Evolutionary conservation across 2,113 vertebrate species (phyloP), one percentile per base, ranked within the genome.

Genomic region (Ramphastos sulfuratus): DNA sequence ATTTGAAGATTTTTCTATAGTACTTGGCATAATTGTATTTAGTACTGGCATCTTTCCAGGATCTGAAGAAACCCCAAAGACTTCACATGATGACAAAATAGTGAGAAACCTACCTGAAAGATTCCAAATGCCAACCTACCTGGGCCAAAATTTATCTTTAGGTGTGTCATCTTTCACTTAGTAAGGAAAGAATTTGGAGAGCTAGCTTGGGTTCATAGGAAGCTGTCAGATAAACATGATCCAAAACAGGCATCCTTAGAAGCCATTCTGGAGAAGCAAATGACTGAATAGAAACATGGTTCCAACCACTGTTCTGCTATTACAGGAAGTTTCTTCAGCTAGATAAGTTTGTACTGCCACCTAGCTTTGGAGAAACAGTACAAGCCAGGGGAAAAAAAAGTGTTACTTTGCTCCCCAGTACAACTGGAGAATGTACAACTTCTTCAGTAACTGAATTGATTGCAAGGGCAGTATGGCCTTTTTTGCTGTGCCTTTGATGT

Each of bases 331-430:
- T 80, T 87, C 82, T 90, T 85, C 90, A 90, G 92, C 89, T 92
- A 48, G 85, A 7, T 82, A 83, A 87, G 94, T 95, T 91, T 82
- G 87, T 87, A 95, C 79, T 95, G 94, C 93, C 95, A 96, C 85
- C 93, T 94, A 96, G 89, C 90, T 95, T 96, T 93, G 80, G 91
- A 83, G 54, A 89, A 92, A 80, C n/a, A 81, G 88, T 69, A 87
- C 52, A 74, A 82, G 30, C 33, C 58, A 44, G 44, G 60, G 54
- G 0, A 24, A 21, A 15, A 35, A 46, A 27, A 60, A 4, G 1
- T 0, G 3, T 42, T 74, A 18, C 48, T 73, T 46, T 60, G 58
- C 76, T 93, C 16, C 52, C 85, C 48, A 20, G 42, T 70, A 35
- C 56, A 76, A 74, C 56, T 64, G 72, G 52, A 85, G 46, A 31